Percentiles rank a stretch among this genome's conserved stretches.
Evolutionary conservation across 2,113 vertebrate species (phyloP).

Genomic region (Tetrao urogallus): DNA sequence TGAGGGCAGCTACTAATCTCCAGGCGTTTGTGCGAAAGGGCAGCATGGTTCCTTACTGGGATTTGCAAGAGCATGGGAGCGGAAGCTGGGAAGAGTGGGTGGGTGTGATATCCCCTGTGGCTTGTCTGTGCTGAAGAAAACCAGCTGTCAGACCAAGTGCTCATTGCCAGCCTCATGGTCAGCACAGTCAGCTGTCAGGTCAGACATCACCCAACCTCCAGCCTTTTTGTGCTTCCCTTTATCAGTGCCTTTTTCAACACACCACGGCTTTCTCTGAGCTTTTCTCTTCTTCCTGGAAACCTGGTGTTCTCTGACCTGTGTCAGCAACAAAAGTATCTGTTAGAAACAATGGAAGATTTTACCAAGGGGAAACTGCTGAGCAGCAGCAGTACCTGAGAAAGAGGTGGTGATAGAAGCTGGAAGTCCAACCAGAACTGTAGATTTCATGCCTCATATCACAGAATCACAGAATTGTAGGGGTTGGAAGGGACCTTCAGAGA

Average conservation of each 20-base stretch:
- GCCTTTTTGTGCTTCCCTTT: not conserved
- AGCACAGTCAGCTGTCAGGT: not conserved
- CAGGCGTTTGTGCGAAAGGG: constrained; percentile 51
- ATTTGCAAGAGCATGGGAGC: constrained; percentile 37
- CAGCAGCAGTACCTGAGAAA: not conserved
- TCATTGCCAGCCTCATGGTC: constrained; percentile 15
- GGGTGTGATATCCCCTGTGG: not conserved
- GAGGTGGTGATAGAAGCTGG: not conserved
- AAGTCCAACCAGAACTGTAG: not conserved
- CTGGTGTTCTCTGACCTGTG: not conserved
- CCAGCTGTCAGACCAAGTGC: constrained; percentile 54
- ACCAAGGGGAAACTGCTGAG: not conserved
- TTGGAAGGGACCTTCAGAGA: too few relatives aligned
- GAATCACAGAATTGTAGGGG: too few relatives aligned
- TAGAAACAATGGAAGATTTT: not conserved
- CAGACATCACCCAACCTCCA: constrained; percentile 42
- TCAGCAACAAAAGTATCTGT: not conserved
- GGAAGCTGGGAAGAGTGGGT: constrained; percentile 33
- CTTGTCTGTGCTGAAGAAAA: not conserved
- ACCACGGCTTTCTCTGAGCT: not conserved
- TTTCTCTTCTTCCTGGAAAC: not conserved
- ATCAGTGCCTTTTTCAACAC: not conserved
- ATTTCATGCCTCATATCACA: not conserved
- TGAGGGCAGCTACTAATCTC: not conserved
- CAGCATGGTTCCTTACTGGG: not conserved